A percentile compares a stretch with the other conserved stretches of the same genome.
Conservation (phyloP, 2,113 vertebrate species). For the Pipra filicauda region DNA sequence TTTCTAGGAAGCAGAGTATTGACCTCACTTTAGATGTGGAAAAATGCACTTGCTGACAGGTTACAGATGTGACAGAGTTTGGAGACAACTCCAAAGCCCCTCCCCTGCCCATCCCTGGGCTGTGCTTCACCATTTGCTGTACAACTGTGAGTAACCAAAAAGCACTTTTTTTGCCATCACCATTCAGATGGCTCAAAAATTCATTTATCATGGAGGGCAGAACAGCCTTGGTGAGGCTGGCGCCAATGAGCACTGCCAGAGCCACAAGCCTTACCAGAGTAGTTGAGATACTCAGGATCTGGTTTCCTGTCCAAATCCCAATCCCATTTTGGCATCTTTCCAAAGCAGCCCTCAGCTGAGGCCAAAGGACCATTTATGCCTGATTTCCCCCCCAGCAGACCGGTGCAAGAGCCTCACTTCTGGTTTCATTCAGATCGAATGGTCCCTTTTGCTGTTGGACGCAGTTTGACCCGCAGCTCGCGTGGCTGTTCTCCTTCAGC, state of each 20-base stretch:
- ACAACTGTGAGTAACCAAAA: fast-evolving
- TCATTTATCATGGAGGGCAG: fast-evolving
- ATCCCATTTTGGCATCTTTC: background rate
- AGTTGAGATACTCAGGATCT: background rate
- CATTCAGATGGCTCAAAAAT: background rate
- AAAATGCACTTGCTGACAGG: background rate
- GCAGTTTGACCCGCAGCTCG: background rate
- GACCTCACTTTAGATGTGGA: background rate
- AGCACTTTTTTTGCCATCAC: background rate
- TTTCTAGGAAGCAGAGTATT: background rate
- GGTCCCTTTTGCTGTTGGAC: background rate
- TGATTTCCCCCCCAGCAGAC: background rate
- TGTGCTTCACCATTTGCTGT: background rate
- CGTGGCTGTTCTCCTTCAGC: fast-evolving
- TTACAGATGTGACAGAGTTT: background rate
- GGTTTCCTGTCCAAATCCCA: background rate
- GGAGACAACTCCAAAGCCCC: background rate
- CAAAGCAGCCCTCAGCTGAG: background rate
- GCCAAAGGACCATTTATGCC: background rate
- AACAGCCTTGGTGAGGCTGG: background rate
- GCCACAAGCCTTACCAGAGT: background rate
- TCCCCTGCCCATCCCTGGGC: background rate
- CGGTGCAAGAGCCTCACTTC: background rate
- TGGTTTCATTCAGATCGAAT: background rate
- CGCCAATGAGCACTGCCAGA: background rate